Base-by-base conservation (phyloP, 30 jellyfish, hydroid and myxozoan genomes). In the Chrysaora quinquecirrha region DNA sequence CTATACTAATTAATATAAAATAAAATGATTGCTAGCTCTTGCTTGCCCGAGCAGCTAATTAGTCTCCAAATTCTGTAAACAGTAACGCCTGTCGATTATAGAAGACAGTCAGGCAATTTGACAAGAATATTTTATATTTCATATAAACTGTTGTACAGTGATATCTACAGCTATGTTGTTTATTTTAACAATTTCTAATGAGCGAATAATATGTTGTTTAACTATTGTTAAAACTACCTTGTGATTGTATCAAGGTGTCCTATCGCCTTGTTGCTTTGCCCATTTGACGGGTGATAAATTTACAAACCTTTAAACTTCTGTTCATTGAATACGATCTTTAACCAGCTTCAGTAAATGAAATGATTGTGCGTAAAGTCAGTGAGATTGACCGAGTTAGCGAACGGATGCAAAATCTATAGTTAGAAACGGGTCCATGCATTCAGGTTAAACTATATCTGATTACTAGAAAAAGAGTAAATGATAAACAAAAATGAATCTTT, bases 311-410 rank as follows among this genome's bases (percentile, higher is more conserved):
- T 4, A 16, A 52, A 52, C 68, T 52, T 12, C 3, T 10, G 68
- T 10, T 20, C 68, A 52, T 52, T 52, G 27, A 19, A 4, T 52
- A 4, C 25, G 68, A 52, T 20, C 29, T 3, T 52, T 25, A 20
- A 52, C 68, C 68, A 52, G 68, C 6, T 52, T 10, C n/a, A n/a
- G 68, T 52, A 52, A 52, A 4, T 12, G 25, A 16, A 52, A 30
- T 80, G 90, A 79, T 80, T 80, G 69, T 66, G 90, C 34, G 60
- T 35, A 70, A 31, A 49, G 16, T 67, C 90, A 80, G 69, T 72
- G 83, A 66, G 48, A 66, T 28, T 33, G 75, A 47, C 28, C 82
- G 68, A 32, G 78, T 66, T 12, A 52, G 12, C 6, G 68, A 52
- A 52, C 4, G 25, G 29, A 52, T 20, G 19, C 25, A 52, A 20